Base-by-base conservation (phyloP, 1,140 invertebrate species). In the Galendromus occidentalis region DNA sequence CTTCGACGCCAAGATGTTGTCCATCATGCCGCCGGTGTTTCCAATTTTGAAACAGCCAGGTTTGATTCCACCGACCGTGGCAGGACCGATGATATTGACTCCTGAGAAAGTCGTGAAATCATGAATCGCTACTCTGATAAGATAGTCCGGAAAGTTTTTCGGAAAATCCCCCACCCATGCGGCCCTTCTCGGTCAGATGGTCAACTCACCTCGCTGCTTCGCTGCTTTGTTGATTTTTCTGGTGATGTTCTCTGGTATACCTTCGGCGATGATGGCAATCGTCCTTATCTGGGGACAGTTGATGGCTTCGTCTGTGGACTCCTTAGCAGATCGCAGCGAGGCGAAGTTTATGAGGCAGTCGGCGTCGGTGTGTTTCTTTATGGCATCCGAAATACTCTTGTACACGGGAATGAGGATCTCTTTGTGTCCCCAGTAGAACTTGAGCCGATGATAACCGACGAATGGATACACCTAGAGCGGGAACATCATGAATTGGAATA, bases 41-140 rank as follows among this genome's bases (percentile, higher is more conserved):
- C 96, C 95, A 71, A 99, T 99, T 78, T 98, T 99, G 75, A 98
- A 97, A 74, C 93, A 97, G 0, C 95, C 96, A 0, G 96, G 95
- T 74, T 98, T 98, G 28, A 99, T 86, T 29, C 95, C 96, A 59
- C 82, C 81, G 44, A 96, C 95, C 0, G 96, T 99, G 0, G 96
- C 96, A 0, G 96, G 96, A 5, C 92, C 92, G 73, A 96, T 94
- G 39, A 96, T 88, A 4, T 82, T 82, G 0, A 96, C 87, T 17
- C 70, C 70, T 59, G 33, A 39, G 9, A 39, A 39, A 9, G n/a
- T n/a, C n/a, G n/a, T n/a, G n/a, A n/a, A n/a, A n/a, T 6, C 33
- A 39, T 9, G 33, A 9, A 39, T 39, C 9, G 4, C 33, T 9
- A 39, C 4, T 9, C 9, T 9, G 33, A 39, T 39, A 9, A 39